These are phyloP conservation scores for Cotesia congregata DNA, from an alignment of 2,888 invertebrate genomes.

Conservation along the genomic window DNA sequence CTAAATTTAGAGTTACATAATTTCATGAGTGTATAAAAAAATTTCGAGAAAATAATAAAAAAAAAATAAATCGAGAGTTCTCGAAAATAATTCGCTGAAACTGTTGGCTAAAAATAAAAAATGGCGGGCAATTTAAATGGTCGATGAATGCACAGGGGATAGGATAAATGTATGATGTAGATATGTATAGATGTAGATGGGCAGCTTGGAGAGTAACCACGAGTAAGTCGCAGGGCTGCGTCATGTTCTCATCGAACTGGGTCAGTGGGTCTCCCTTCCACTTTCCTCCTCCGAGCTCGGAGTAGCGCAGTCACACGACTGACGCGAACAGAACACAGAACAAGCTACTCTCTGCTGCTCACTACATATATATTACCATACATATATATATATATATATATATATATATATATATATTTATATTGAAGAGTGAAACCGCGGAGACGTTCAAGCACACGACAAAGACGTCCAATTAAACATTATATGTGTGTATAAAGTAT, in stretches of 20 bases:
- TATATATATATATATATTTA: too few relatives aligned
- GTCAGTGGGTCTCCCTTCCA: slow-evolving; percentile 86
- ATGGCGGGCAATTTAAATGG: too few relatives aligned
- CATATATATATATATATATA: too few relatives aligned
- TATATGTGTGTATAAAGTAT: background rate
- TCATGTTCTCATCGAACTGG: slow-evolving; percentile 77
- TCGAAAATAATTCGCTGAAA: too few relatives aligned
- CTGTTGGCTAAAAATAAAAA: too few relatives aligned
- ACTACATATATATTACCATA: too few relatives aligned
- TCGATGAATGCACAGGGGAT: slow-evolving; percentile 19
- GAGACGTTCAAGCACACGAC: slow-evolving; percentile 35
- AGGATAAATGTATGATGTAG: slow-evolving; percentile 42
- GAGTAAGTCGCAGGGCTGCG: slow-evolving; percentile 64
- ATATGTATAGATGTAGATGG: slow-evolving; percentile 37
- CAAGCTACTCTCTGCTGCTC: background rate
- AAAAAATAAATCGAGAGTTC: too few relatives aligned
- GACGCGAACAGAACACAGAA: background rate
- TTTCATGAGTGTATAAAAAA: too few relatives aligned
- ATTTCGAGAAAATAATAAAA: too few relatives aligned
- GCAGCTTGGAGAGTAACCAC: slow-evolving; percentile 59
- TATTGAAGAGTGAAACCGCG: background rate
- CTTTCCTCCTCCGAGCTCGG: slow-evolving; percentile 62
- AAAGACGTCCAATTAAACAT: slow-evolving; percentile 37
- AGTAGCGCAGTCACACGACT: slow-evolving; percentile 70
- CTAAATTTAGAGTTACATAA: too few relatives aligned